Base-by-base conservation (phyloP, 2,888 invertebrate genomes). In the Mythimna vitellina region DNA sequence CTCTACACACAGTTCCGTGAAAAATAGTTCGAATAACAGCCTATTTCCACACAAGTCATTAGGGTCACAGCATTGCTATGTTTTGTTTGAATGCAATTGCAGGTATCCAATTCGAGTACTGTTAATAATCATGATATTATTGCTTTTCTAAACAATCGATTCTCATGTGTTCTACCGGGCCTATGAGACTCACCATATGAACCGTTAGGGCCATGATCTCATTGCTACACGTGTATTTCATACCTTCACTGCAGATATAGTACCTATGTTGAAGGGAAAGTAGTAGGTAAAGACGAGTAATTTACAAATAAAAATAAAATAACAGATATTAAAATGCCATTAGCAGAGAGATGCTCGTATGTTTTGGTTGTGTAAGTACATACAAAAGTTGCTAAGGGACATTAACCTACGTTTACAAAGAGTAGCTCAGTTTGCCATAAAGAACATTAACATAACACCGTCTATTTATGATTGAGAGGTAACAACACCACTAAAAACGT, bases 181-280 rank as follows among this genome's bases (percentile, higher is more conserved):
- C 84, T 80, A 86, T 83, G 80, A 85, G 82, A 87, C 88, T 84
- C 82, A 73, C 64, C 53, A 64, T 61, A 86, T 78, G 77, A 85
- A 92, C 94, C 93, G 92, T 93, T 93, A 93, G 89, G 90, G 90
- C 91, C 90, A 85, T 90, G 92, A 89, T 92, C 91, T 91, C 88
- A 89, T 90, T 90, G 88, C 86, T 89, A 88, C 88, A 88, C 87
- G 86, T 88, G 86, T 86, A 87, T 83, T 87, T 86, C 81, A 61
- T 85, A 85, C 77, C 60, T 76, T 74, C 63, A n/a, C 69, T 76
- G 72, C 65, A n/a, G 22, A 25, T 60, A 46, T 38, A 53, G 49
- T 49, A 56, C 35, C 46, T 17, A 46, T 20, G 42, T 65, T 60
- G 61, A 62, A 79, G 56, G 42, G 80, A 76, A 73, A 76, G 65